These are phyloP conservation scores for Ailurus styani DNA, from an alignment of 2,113 vertebrate species.

Conservation along the genomic window DNA sequence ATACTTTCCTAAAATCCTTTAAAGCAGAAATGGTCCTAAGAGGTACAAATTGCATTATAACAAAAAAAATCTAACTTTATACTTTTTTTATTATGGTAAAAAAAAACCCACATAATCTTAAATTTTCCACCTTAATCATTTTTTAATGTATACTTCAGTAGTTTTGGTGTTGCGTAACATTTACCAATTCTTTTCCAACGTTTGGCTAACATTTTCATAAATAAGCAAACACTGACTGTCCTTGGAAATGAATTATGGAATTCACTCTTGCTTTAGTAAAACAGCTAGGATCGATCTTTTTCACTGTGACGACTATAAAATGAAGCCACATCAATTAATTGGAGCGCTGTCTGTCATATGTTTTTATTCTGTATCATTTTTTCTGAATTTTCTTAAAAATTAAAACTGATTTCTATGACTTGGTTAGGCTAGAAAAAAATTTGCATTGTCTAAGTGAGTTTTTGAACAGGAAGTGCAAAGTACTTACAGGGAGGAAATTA, in stretches of 20 bases:
- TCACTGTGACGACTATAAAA: not conserved
- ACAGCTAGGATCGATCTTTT: not conserved
- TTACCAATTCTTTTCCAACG: not conserved
- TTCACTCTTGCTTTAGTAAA: not conserved
- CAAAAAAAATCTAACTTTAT: not conserved
- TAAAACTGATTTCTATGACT: not conserved
- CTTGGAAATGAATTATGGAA: not conserved
- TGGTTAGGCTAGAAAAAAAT: not conserved
- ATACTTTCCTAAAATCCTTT: not conserved
- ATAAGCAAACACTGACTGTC: not conserved
- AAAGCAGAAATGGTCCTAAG: not conserved
- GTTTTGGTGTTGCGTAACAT: not conserved
- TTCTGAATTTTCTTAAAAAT: not conserved
- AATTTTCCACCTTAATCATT: not conserved
- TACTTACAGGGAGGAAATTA: conserved; percentile 86
- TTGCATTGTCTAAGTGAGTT: not conserved
- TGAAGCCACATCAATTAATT: accelerated
- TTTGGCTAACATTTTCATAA: not conserved
- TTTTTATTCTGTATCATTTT: not conserved
- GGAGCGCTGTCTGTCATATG: too few species aligned
- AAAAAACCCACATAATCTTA: not conserved
- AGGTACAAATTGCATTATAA: not conserved
- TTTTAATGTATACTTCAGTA: not conserved
- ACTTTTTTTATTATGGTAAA: not conserved
- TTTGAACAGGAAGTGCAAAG: not conserved